Evolutionary conservation across 1,140 invertebrate genomes (phyloP).

Genomic region (Cotesia vestalis): DNA sequence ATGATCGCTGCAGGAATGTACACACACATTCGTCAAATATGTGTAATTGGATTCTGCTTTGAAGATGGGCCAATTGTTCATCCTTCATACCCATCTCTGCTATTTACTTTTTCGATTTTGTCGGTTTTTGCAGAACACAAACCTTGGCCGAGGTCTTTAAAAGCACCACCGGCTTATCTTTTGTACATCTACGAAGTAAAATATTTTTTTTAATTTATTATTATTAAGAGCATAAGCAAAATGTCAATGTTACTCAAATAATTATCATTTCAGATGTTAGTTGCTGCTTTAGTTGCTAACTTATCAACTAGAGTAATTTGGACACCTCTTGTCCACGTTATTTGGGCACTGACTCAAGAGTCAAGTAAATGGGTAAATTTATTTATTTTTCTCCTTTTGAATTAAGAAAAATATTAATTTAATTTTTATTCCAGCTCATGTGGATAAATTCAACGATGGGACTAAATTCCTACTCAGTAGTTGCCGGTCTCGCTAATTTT

Average conservation of each 20-base stretch:
- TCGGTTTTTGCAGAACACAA: slow-evolving; percentile 60
- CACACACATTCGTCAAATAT: slow-evolving; percentile 59
- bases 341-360: slow-evolving; percentile 56
- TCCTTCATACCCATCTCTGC: slow-evolving; percentile 54
- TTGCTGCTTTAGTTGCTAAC: slow-evolving; percentile 59
- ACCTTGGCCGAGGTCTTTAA: slow-evolving; percentile 61
- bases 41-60: slow-evolving; percentile 59
- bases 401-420: slow-evolving; percentile 17
- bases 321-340: slow-evolving; percentile 56
- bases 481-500: slow-evolving; percentile 48
- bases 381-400: neutral
- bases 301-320: slow-evolving; percentile 56
- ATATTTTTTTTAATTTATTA: neutral
- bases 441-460: slow-evolving; percentile 50
- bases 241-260: neutral
- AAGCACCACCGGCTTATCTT: slow-evolving; percentile 59
- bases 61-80: slow-evolving; percentile 51
- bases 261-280: slow-evolving; percentile 53
- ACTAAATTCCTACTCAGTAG: slow-evolving; percentile 41
- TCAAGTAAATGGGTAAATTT: slow-evolving; percentile 57
- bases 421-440: slow-evolving; percentile 43
- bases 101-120: slow-evolving; percentile 59
- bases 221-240: neutral
- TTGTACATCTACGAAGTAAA: slow-evolving; percentile 62
- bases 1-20: slow-evolving; percentile 59